Evolutionary conservation across 2,797 vertebrate genomes (phyloP), one percentile per base, ranked within the genome.

Genomic region (Eptatretus atami): DNA sequence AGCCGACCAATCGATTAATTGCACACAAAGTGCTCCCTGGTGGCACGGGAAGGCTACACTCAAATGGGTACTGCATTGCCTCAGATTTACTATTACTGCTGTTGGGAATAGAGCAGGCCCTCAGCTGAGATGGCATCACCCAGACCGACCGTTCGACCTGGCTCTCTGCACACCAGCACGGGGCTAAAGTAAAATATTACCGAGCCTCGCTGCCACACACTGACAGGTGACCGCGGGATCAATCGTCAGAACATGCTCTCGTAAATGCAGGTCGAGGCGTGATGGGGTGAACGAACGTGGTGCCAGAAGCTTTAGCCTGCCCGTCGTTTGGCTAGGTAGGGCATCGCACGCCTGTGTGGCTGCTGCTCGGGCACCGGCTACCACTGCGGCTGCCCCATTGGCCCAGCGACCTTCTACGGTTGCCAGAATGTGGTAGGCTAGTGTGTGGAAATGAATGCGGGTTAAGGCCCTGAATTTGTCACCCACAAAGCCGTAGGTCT

Each of bases 81-180:
- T 44, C 31, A 44, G 31, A 8, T 44, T 61, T 25, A 61, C 9
- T 61, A 25, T 25, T 61, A 12, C 57, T n/a, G n/a, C n/a, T 61
- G 68, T 73, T 92, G 81, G 0, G 92, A 92, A 66, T 86, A 98
- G 10, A 90, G 68, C 9, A 98, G 80, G 67, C 92, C 92, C 73
- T 90, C 86, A 0, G 90, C 84, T 1, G 92, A 92, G 71, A 98
- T 98, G 66, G 87, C 82, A 2, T 96, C 92, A 13, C 92, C 92
- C 0, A 96, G 78, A 24, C 86, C 90, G 64, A 96, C 90, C 64
- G 90, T 96, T 77, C 87, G 76, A 31, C 84, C 70, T 0, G 90
- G 88, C 44, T 80, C 77, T 68, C 79, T 82, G 71, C 90, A 96
- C 65, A 96, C 78, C 69, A 96, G 70, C 53, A 95, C 86, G 0